These are phyloP conservation scores for Butorides virescens DNA, from an alignment of 2,113 vertebrate species.

Conservation along the genomic window DNA sequence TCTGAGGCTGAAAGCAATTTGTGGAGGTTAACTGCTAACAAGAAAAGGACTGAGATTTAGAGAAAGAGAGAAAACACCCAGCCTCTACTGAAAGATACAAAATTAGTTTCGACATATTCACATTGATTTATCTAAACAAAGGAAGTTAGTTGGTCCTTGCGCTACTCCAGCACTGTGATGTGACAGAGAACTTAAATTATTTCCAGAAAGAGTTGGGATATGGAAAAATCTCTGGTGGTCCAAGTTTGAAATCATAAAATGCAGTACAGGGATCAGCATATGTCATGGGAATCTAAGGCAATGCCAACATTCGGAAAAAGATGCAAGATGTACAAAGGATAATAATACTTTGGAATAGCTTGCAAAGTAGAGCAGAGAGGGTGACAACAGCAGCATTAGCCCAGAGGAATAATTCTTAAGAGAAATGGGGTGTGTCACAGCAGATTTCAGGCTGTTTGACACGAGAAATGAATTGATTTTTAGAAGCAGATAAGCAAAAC, in stretches of 20 bases:
- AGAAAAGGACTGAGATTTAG: neutral
- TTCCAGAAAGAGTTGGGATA: neutral
- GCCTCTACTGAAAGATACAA: neutral
- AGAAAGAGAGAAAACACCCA: neutral
- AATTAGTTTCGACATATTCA: neutral
- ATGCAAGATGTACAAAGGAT: neutral
- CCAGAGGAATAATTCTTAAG: neutral
- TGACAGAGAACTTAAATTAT: neutral
- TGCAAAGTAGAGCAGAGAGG: neutral
- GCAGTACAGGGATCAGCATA: neutral
- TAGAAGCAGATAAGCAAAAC: neutral
- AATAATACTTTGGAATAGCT: neutral
- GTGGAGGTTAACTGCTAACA: neutral
- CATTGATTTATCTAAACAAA: constrained; percentile 14
- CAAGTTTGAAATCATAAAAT: neutral
- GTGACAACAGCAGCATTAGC: neutral
- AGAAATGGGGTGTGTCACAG: neutral
- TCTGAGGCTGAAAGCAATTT: neutral
- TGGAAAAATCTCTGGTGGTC: neutral
- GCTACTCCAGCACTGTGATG: neutral
- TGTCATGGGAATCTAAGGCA: neutral
- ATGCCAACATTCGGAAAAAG: neutral
- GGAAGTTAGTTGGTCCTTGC: neutral
- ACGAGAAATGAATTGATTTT: neutral
- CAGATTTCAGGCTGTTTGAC: neutral